Percentiles rank a stretch among this genome's conserved stretches.
These are phyloP conservation scores for Phenacoccus solenopsis DNA, from an alignment of 1,140 invertebrate genomes.

Conservation along the genomic window DNA sequence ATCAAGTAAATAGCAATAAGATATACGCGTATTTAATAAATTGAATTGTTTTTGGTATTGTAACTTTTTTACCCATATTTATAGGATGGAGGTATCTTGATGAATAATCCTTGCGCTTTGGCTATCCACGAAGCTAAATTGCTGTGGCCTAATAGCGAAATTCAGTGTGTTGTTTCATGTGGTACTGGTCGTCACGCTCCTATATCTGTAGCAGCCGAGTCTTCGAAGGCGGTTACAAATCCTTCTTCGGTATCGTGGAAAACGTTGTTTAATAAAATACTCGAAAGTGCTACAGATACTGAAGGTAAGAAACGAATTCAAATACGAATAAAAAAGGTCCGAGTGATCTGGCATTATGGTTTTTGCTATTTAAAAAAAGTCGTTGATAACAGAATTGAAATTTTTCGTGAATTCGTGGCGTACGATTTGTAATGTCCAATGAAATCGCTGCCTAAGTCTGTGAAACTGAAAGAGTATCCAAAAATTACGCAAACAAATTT, in stretches of 20 bases:
- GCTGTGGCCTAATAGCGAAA: constrained; percentile 63
- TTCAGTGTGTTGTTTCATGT: constrained; percentile 78
- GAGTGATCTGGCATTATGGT: too few relatives aligned
- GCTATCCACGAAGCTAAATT: constrained; percentile 77
- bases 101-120: constrained; percentile 83
- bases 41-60: neutral
- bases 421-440: too few relatives aligned
- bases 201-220: constrained; percentile 30
- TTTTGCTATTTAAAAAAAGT: too few relatives aligned
- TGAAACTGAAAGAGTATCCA: too few relatives aligned
- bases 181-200: constrained; percentile 56
- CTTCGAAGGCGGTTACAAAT: constrained; percentile 20
- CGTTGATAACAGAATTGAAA: too few relatives aligned
- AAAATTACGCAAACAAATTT: too few relatives aligned
- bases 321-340: too few relatives aligned
- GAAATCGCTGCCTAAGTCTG: too few relatives aligned
- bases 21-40: neutral
- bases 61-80: constrained; percentile 18
- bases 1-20: constrained; percentile 46
- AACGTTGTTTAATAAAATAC: constrained; percentile 67
- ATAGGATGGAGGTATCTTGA: constrained; percentile 70
- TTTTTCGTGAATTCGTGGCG: too few relatives aligned
- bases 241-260: constrained; percentile 49
- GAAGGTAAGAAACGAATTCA: constrained; percentile 61
- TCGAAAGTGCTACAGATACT: constrained; percentile 82